Percentiles rank a stretch among this genome's conserved stretches.
phyloP scores from a whole-genome alignment of 2,797 vertebrate species.

The Limnodromus scolopaceus region DNA sequence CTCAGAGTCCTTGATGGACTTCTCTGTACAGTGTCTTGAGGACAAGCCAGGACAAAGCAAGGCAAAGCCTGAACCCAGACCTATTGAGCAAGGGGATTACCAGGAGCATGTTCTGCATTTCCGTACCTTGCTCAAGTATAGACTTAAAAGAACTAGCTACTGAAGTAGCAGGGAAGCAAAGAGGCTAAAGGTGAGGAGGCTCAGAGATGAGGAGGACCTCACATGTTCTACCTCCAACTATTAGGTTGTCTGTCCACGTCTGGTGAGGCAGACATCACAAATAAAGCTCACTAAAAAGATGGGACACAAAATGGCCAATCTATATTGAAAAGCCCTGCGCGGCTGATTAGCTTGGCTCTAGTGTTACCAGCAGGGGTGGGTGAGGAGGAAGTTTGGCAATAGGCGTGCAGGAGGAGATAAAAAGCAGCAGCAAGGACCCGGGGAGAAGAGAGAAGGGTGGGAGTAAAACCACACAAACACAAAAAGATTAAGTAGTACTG shows the following conservation, averaged over 20 bases:
- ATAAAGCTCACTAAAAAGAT: not conserved
- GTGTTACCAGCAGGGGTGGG: not conserved
- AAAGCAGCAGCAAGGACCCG: not conserved
- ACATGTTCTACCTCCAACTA: not conserved
- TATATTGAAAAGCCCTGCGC: not conserved
- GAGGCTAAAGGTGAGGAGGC: not conserved
- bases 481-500: not conserved
- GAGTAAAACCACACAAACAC: not conserved
- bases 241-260: not conserved
- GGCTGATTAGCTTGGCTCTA: not conserved
- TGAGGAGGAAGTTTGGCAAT: not conserved
- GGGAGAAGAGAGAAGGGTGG: not conserved
- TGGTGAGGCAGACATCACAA: not conserved
- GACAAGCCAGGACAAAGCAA: not conserved
- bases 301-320: not conserved
- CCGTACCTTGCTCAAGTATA: not conserved
- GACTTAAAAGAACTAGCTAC: not conserved
- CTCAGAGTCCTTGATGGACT: not conserved
- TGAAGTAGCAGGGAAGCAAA: not conserved
- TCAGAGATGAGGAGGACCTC: not conserved
- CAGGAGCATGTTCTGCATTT: not conserved
- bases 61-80: not conserved
- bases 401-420: not conserved
- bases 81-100: not conserved
- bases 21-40: not conserved